Base-by-base conservation (phyloP, 1,140 invertebrate genomes). In the Orchestia grillus region DNA sequence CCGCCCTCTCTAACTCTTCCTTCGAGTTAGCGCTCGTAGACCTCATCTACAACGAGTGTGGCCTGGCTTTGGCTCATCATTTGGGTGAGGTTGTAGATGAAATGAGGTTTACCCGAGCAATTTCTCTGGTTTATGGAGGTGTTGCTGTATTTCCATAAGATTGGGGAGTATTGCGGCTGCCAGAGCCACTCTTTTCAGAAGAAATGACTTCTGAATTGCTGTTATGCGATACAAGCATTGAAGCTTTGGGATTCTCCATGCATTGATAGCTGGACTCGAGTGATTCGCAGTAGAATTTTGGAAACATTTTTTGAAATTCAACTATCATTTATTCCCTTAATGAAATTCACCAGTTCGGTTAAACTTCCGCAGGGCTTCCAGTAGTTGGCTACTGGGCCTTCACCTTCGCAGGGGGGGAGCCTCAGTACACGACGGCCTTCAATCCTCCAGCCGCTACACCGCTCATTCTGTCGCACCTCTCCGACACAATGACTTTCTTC, bases 341-440 rank as follows among this genome's bases (percentile, higher is more conserved):
- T 77, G 28, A 77, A 77, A 77, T 15, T 77, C 62, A 77, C 28
- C 62, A 77, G 28, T 77, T 15, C 3, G 28, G 47, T 77, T 36
- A 15, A 77, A 77, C 62, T 36, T 36, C 62, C 28, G 15, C 42
- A 62, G 96, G 96, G 40, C 95, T 97, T 36, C 97, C 97, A 28
- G 95, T 96, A 1, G 96, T 97, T 28, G 97, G 97, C 23, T 97
- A 97, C 96, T 97, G 97, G 97, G 97, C 97, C 40, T 97, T 97
- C 88, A 97, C 97, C 43, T 97, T 96, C 43, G 95, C 96, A 91
- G 96, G 96, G 28, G 97, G 97, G 8, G 97, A 97, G 87, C 96
- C 97, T 28, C 97, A 97, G 45, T 97, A 97, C 92, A 97, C 97
- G 23, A 97, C 97, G 77, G 97, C 97, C 1, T 97, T 97, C 95